Base-by-base conservation (phyloP, 1,140 invertebrate species). In the Drosophila mauritiana region DNA sequence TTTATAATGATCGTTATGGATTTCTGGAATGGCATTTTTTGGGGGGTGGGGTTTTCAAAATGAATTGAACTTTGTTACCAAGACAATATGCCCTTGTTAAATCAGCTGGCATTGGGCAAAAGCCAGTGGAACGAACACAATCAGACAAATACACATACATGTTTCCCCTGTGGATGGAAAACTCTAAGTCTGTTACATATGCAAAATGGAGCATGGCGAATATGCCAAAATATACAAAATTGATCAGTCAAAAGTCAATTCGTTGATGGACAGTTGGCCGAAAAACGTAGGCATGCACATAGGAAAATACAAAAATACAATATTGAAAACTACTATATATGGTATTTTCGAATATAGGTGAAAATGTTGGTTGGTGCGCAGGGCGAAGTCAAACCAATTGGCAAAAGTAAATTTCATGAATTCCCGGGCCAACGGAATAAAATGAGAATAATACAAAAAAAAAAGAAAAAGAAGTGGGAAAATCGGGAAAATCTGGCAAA, bases 241-340 rank as follows among this genome's bases (percentile, higher is more conserved):
- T 68, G 62, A 68, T 69, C 49, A 55, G 67, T 55, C 61, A 48
- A 48, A 68, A 68, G 67, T 67, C 48, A 69, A 69, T 69, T 68
- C 67, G 49, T 27, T 67, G 67, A 68, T 68, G 67, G 62, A 69
- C 61, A 53, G 62, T 65, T 43, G 46, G 20, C 65, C 61, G 20
- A 37, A 53, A 53, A 45, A 52, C n/a, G 39, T 65, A 31, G 43
- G 62, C 46, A 43, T 43, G 46, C 39, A 36, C 43, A 31, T 3
- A 31, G 1, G 52, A 39, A 67, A 69, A 34, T 68, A 67, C 62
- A 55, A 39, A 67, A 69, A 34, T 68, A 67, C 62, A 55, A 54
- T 68, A 46, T 55, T 36, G 67, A 69, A 55, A 67, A 54, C 34
- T 27, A 11, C 42, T 20, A 42, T 7, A 17, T 8, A 15, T 15